Base-by-base conservation (phyloP, 2,113 vertebrate genomes). In the Salvelinus fontinalis region DNA sequence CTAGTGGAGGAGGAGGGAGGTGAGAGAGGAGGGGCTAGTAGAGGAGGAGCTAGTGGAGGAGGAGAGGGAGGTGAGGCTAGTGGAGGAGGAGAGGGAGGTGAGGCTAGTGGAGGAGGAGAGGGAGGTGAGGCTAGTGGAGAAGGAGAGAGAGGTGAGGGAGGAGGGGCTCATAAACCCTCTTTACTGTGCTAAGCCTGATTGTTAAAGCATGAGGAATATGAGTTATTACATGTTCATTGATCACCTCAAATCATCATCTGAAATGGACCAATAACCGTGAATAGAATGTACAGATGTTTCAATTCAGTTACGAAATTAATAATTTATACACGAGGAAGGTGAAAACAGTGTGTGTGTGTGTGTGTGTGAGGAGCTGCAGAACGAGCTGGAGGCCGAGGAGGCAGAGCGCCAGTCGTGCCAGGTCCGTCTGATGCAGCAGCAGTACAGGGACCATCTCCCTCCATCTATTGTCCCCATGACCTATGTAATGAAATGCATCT, bases 401-500 rank as follows among this genome's bases (percentile, higher is more conserved):
- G 91, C 94, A 57, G 95, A 97, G 88, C 95, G 95, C 79, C 90
- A 84, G 73, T 92, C 90, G 83, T 96, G 93, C 87, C 92, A 95
- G 87, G 84, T 12, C 67, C 93, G 94, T 71, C 90, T 96, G 90
- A 76, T 79, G 8, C 39, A 9, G 51, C 73, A 87, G 62, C 81
- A 87, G 70, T 71, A 24, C 65, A 67, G 88, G 88, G 54, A 90
- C 84, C 48, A 88, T 44, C 39, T 44, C 39, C 34, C 7, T 44
- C 39, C 2, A 1, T 44, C 39, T 44, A 44, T 44, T 73, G 65
- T 59, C 65, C 20, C n/a, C 59, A n/a, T 62, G 7, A 22, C n/a
- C 39, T 4, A 22, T n/a, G 49, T n/a, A 18, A n/a, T 62, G 59
- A n/a, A 3, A 62, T 62, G 0, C 5, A 60, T 51, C 7, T 22